Evolutionary conservation across 2,888 invertebrate species (phyloP).

Genomic region (Sarcophaga variegata): DNA sequence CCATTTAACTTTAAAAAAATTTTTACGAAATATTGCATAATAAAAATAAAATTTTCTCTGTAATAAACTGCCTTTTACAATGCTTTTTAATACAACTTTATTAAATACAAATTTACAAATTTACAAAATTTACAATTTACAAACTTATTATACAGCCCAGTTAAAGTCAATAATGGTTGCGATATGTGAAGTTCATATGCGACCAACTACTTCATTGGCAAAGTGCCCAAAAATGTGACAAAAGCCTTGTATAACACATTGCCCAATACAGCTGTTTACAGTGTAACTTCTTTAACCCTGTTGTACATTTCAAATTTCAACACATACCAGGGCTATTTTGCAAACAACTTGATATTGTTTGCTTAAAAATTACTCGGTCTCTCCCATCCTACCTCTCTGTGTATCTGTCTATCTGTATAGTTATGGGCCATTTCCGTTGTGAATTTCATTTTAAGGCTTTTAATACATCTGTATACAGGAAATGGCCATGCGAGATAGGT

Average conservation of each 20-base stretch:
- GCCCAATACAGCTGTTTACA: conserved; percentile 5
- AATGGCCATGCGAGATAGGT: conserved; percentile 2
- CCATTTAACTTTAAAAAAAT: no score
- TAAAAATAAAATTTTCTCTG: background rate
- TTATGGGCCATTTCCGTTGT: conserved; percentile 17
- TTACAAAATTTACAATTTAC: no score
- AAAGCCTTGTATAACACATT: conserved; percentile 7
- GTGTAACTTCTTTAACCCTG: conserved; percentile 22
- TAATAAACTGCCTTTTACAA: no score
- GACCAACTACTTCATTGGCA: conserved; percentile 65
- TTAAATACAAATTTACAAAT: no score
- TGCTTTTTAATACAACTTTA: no score
- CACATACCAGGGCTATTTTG: background rate
- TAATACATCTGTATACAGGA: conserved; percentile 1
- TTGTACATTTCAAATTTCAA: background rate
- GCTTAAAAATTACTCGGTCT: conserved; percentile 4
- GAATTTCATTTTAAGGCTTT: conserved; percentile 12
- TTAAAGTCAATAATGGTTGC: background rate
- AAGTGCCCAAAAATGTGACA: conserved; percentile 45
- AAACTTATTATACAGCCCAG: background rate
- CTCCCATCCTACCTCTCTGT: background rate
- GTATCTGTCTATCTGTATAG: background rate
- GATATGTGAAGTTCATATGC: conserved; percentile 57
- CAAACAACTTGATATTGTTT: background rate
- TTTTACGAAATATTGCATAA: background rate